phyloP scores from a whole-genome alignment of 1,140 invertebrate genomes.

The Drosophila seguyi region DNA sequence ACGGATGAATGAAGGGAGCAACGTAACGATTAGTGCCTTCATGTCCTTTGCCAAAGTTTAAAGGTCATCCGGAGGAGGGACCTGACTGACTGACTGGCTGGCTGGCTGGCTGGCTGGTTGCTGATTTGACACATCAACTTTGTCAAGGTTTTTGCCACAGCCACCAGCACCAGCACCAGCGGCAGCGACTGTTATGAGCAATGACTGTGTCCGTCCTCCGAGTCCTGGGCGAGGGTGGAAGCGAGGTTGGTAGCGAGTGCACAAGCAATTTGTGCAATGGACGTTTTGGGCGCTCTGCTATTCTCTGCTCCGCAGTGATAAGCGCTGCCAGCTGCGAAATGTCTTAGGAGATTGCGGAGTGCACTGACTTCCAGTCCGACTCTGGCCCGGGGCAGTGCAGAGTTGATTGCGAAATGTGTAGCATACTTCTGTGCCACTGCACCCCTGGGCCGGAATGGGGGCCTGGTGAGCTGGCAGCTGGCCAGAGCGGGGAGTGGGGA shows the following conservation, averaged over 20 bases:
- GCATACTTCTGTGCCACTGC: constrained; percentile 54
- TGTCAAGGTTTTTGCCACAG: constrained; percentile 77
- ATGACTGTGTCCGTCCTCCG: constrained; percentile 43
- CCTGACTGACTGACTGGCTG: constrained; percentile 27
- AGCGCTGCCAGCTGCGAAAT: constrained; percentile 77
- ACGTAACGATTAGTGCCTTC: constrained; percentile 85
- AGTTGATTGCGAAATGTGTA: constrained; percentile 59
- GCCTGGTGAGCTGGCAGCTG: not conserved
- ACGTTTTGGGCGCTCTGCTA: constrained; percentile 67
- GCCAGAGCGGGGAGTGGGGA: not conserved
- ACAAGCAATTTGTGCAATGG: constrained; percentile 80
- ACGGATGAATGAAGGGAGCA: constrained; percentile 76
- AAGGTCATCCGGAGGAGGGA: constrained; percentile 71
- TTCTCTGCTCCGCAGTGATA: constrained; percentile 68
- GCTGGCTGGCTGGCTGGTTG: constrained; percentile 61
- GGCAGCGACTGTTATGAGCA: constrained; percentile 74
- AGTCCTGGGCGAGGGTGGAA: not conserved
- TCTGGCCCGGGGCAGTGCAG: constrained; percentile 32
- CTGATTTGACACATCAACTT: constrained; percentile 83
- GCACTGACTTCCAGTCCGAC: constrained; percentile 62
- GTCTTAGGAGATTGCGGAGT: constrained; percentile 79
- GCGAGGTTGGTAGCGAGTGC: constrained; percentile 39
- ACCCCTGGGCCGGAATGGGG: constrained; percentile 8
- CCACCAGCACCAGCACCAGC: constrained; percentile 53
- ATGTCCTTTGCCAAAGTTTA: constrained; percentile 84